Conservation (phyloP, 2,888 invertebrate species). For the Euphydryas editha region DNA sequence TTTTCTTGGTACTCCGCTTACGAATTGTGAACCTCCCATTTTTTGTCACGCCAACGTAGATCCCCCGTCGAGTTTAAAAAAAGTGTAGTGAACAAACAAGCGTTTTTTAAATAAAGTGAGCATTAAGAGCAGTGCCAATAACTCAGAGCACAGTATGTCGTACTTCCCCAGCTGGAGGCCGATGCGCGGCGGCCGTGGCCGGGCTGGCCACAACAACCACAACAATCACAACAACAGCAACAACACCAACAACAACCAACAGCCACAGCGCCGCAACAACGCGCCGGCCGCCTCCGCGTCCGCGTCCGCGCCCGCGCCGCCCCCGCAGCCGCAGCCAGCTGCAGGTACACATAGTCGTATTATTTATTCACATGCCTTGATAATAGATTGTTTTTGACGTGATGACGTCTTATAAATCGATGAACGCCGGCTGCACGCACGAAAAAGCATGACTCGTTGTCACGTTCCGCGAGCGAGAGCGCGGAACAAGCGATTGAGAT, state of each 20-base stretch:
- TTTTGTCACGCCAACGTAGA: no score
- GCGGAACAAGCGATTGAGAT: no score
- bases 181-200: slow-evolving; percentile 66
- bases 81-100: no score
- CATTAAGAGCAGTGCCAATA: slow-evolving; percentile 32
- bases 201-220: slow-evolving; percentile 47
- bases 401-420: no score
- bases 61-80: no score
- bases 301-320: slow-evolving; percentile 33
- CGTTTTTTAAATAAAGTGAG: neutral
- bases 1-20: no score
- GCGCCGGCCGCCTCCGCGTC: slow-evolving; percentile 45
- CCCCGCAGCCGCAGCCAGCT: slow-evolving; percentile 27
- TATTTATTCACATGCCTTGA: no score
- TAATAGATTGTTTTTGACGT: no score
- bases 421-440: no score
- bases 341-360: slow-evolving; percentile 14
- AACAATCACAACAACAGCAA: slow-evolving; percentile 36
- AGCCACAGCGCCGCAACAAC: slow-evolving; percentile 38
- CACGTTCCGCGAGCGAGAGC: no score
- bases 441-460: no score
- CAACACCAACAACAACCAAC: slow-evolving; percentile 34
- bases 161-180: slow-evolving; percentile 73
- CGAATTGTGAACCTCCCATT: no score
- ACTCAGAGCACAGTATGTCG: slow-evolving; percentile 55